Base-by-base conservation (phyloP, 2,113 vertebrate genomes). In the Serranochromis macrocephalus region DNA sequence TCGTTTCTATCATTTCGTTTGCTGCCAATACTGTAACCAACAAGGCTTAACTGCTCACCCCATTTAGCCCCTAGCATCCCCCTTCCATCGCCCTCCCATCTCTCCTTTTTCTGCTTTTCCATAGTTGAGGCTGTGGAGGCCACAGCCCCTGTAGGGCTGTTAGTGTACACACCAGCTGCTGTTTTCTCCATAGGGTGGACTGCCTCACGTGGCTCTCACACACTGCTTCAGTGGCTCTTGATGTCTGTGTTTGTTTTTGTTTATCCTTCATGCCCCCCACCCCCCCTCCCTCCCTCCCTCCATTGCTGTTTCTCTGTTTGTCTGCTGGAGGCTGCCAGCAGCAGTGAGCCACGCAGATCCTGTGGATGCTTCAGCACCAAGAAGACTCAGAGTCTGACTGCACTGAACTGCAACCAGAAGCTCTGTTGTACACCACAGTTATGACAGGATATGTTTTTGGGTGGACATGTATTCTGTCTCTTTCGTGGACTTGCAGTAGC, bases 241-340 rank as follows among this genome's bases (percentile, higher is more conserved):
- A 94, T 93, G 90, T 95, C 94, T 94, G 85, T 95, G 94, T 93
- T 92, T 95, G 91, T 93, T 93, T 95, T 87, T 89, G 90, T 94
- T 93, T 93, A 81, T 81, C 84, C 83, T 86, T 88, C 81, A 82
- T 90, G 83, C 51, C 3, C 55, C 7, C 4, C 6, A 4, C 10
- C 4, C 17, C 4, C 8, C 7, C 0, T 1, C 63, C 45, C 49
- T 31, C 45, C 51, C 68, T 63, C 71, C 71, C 71, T 79, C 85
- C 29, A 36, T 86, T 82, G 83, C 83, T 80, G 38, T 78, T 75
- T 71, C 55, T 92, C 45, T 90, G 82, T 86, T 47, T 90, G 83
- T 71, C 87, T 87, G 85, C 68, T 86, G 83, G 94, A 93, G 86
- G 86, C 89, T 33, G 81, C 84, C 86, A 85, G 86, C 61, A 83